Evolutionary conservation across 2,113 vertebrate species (phyloP).

Genomic region (Capricornis sumatraensis): DNA sequence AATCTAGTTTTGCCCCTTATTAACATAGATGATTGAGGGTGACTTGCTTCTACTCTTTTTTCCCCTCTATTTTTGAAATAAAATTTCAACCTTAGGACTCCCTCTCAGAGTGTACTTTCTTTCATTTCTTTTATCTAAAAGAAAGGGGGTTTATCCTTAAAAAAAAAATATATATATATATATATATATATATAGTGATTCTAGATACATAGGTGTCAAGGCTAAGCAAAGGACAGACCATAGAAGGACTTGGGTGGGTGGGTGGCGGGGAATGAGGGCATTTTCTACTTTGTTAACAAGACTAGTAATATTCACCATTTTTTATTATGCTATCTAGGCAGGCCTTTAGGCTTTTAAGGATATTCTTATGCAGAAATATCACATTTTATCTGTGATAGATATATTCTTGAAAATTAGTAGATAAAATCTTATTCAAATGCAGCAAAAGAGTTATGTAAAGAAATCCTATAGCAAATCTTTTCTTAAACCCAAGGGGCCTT

Average conservation of each 20-base stretch:
- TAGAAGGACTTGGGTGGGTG: background rate
- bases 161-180: no score
- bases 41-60: background rate
- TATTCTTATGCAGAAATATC: background rate
- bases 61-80: constrained; percentile 5
- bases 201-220: background rate
- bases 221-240: background rate
- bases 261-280: background rate
- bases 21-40: background rate
- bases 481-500: background rate
- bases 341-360: background rate
- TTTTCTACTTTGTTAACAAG: background rate
- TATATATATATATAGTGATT: background rate
- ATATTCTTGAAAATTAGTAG: background rate
- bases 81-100: background rate
- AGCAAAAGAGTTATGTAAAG: background rate
- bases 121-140: background rate
- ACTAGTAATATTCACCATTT: background rate
- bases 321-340: background rate
- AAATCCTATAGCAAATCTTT: background rate
- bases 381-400: background rate
- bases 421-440: background rate
- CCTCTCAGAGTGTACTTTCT: background rate
- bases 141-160: background rate
- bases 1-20: background rate